Percentiles rank a stretch among this genome's conserved stretches.
Conservation (phyloP, 2,797 vertebrate genomes). For the Setipinna tenuifilis region DNA sequence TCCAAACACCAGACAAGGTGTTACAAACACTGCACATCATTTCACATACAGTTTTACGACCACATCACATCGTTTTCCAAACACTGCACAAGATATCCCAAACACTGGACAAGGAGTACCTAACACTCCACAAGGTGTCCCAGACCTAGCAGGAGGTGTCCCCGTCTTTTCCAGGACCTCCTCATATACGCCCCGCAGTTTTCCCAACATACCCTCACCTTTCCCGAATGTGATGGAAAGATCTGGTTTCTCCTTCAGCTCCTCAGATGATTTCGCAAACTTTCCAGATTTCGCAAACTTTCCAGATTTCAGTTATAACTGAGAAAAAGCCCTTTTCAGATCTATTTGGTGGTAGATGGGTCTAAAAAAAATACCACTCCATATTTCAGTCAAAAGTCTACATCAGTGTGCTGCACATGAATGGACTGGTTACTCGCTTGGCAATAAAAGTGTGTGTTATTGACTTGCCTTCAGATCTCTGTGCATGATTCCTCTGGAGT, state of each 20-base stretch:
- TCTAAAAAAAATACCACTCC: background rate
- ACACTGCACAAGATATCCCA: background rate
- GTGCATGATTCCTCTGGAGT: slow-evolving; percentile 92
- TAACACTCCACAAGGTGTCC: background rate
- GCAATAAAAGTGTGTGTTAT: slow-evolving; percentile 12
- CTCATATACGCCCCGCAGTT: background rate
- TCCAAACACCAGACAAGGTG: background rate
- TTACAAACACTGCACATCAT: background rate
- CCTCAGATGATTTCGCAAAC: background rate
- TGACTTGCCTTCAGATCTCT: slow-evolving; percentile 94
- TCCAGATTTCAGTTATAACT: background rate
- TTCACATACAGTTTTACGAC: background rate
- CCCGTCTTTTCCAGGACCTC: background rate
- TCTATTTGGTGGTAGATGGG: background rate
- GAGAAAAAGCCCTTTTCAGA: background rate
- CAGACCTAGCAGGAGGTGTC: background rate
- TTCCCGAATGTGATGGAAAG: background rate
- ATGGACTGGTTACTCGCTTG: background rate
- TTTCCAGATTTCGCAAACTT: background rate
- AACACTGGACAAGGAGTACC: background rate
- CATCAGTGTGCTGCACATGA: background rate
- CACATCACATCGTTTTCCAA: background rate
- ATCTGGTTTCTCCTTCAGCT: background rate
- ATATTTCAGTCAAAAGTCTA: background rate
- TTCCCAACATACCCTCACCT: background rate